Evolutionary conservation across 64 coral and sea anemone species (phyloP).

Genomic region (Trachythela sp.): DNA sequence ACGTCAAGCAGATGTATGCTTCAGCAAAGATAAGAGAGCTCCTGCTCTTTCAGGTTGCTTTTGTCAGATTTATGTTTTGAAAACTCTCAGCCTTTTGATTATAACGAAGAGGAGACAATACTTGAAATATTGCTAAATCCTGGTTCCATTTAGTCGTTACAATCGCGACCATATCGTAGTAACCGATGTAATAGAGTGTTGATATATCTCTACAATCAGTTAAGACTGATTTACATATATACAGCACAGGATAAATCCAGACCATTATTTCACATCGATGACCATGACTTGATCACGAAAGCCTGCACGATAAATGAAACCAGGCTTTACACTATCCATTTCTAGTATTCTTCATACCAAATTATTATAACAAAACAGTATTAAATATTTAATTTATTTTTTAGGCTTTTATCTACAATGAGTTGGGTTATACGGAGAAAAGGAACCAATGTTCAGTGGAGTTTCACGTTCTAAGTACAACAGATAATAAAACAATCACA

Average conservation of each 20-base stretch:
- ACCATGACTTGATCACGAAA: not conserved
- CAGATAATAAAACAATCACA: not conserved
- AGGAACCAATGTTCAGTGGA: slow-evolving; percentile 73
- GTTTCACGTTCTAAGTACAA: not conserved
- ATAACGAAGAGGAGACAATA: too few species aligned
- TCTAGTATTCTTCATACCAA: too few species aligned
- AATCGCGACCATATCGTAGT: too few species aligned
- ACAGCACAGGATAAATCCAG: too few species aligned
- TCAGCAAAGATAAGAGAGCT: slow-evolving; percentile 67
- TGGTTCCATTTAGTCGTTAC: too few species aligned
- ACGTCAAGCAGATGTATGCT: slow-evolving; percentile 65
- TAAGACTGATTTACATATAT: too few species aligned
- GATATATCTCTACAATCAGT: too few species aligned
- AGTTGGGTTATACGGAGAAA: slow-evolving; percentile 64
- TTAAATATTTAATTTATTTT: not conserved
- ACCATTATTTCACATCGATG: not conserved
- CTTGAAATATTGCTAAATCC: too few species aligned
- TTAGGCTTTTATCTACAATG: slow-evolving; percentile 83
- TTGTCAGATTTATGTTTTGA: not conserved
- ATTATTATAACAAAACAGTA: not conserved
- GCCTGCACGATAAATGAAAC: too few species aligned
- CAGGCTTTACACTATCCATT: too few species aligned
- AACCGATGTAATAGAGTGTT: too few species aligned
- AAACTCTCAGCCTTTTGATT: too few species aligned
- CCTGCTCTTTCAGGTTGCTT: slow-evolving; percentile 68